Evolutionary conservation across 2,888 invertebrate genomes (phyloP).

Genomic region (Agonum fuliginosum): DNA sequence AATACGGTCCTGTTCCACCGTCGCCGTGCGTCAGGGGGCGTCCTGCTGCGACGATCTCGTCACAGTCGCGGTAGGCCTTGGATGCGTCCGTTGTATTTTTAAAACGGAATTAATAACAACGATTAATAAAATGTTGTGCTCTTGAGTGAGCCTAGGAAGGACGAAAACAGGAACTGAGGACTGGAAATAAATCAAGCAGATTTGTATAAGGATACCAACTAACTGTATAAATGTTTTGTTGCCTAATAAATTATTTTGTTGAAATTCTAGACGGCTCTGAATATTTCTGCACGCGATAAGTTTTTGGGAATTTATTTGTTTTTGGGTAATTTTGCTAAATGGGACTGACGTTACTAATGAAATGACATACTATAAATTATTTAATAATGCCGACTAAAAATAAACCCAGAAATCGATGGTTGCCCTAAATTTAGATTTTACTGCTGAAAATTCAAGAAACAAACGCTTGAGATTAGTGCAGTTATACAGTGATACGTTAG

Average conservation of each 20-base stretch:
- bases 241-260: conserved; percentile 31
- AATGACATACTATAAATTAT: background rate
- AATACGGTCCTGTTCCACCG: background rate
- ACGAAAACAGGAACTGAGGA: too few relatives aligned
- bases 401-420: too few relatives aligned
- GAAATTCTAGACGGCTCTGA: conserved; percentile 19
- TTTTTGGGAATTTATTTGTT: conserved; percentile 14
- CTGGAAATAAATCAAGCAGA: conserved; percentile 22
- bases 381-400: too few relatives aligned
- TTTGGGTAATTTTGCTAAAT: background rate
- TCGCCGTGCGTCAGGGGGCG: background rate
- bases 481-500: too few relatives aligned
- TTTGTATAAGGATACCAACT: conserved; percentile 22
- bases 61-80: conserved; percentile 1
- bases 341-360: background rate
- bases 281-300: conserved; percentile 31
- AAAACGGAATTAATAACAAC: conserved; percentile 43
- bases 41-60: conserved; percentile 5
- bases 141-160: background rate
- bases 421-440: background rate
- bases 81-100: conserved; percentile 34
- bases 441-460: background rate
- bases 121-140: conserved; percentile 37
- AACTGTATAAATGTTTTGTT: conserved; percentile 39
- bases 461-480: too few relatives aligned